Base-by-base conservation (phyloP, 2,888 invertebrate species). In the Agrochola circellaris region DNA sequence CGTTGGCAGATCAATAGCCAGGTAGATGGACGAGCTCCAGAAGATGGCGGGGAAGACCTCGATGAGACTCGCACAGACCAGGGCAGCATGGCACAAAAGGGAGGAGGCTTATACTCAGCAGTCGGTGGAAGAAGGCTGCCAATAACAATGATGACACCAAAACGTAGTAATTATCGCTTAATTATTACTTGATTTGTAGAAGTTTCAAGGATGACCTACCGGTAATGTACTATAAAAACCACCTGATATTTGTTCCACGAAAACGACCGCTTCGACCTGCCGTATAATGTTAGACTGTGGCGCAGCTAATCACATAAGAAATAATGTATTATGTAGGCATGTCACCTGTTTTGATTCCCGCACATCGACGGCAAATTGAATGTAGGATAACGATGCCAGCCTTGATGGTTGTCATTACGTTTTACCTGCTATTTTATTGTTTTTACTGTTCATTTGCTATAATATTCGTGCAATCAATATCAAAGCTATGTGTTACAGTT, bases 291-390 rank as follows among this genome's bases (percentile, higher is more conserved):
- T 79, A 73, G 4, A 48, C 69, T 79, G 65, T 66, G 45, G 30
- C 30, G 9, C 9, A n/a, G 51, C 42, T 45, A 76, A 51, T 45
- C 26, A 62, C 26, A 20, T 62, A 6, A 5, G 7, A 64, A 68
- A 20, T 20, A 71, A 64, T 48, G 0, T 42, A n/a, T 34, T 23
- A 8, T 58, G 34, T 34, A 51, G 2, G 11, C 9, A 54, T 60
- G 70, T 68, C 82, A 84, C 38, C 68, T 84, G 82, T 54, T 65
- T 51, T 2, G 15, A 26, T 79, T 84, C 84, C 74, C 82, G 64
- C 54, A 62, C 48, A 26, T 60, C 26, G 45, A 48, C 7, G n/a
- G 34, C 0, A 48, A 58, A 73, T 70, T 83, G 17, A 83, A 69
- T 77, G 23, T 66, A 5, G 61, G 69, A 56, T 56, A 65, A 38